A percentile compares a stretch with the other conserved stretches of the same genome.
Conservation (phyloP, 2,113 vertebrate species). For the Salvelinus alpinus region DNA sequence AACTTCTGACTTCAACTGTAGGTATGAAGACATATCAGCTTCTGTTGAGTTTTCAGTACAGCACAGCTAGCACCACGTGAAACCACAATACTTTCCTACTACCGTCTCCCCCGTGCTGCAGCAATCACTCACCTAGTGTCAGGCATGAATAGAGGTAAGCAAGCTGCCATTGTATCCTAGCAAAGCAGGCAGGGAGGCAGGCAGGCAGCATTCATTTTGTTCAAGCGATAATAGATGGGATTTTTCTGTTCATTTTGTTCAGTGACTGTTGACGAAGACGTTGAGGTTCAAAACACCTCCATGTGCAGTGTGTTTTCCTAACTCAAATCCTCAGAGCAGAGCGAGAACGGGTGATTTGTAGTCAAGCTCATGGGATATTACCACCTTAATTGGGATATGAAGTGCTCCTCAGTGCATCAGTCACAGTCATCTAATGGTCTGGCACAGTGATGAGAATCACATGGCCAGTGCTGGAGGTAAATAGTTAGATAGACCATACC, state of each 20-base stretch:
- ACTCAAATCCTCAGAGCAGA: background rate
- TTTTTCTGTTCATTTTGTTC: background rate
- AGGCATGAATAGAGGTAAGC: background rate
- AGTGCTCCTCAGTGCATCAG: background rate
- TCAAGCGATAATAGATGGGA: background rate
- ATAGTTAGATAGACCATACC: background rate
- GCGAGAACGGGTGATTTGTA: background rate
- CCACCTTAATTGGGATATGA: background rate
- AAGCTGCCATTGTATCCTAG: background rate
- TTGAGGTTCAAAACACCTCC: background rate
- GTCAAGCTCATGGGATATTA: background rate
- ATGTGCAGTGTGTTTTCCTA: background rate
- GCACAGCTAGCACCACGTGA: constrained; percentile 16
- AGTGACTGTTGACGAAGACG: background rate
- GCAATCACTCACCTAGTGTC: background rate
- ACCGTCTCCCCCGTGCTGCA: constrained; percentile 10
- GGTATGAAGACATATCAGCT: background rate
- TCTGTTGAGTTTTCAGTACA: constrained; percentile 22
- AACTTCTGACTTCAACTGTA: background rate
- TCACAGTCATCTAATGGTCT: background rate
- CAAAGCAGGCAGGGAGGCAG: too few species aligned
- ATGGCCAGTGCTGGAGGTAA: background rate
- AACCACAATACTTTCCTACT: constrained; percentile 53
- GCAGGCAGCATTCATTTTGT: background rate
- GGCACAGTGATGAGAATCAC: background rate